phyloP scores from a whole-genome alignment of 2,113 vertebrate genomes.

The Typhlomys cinereus region DNA sequence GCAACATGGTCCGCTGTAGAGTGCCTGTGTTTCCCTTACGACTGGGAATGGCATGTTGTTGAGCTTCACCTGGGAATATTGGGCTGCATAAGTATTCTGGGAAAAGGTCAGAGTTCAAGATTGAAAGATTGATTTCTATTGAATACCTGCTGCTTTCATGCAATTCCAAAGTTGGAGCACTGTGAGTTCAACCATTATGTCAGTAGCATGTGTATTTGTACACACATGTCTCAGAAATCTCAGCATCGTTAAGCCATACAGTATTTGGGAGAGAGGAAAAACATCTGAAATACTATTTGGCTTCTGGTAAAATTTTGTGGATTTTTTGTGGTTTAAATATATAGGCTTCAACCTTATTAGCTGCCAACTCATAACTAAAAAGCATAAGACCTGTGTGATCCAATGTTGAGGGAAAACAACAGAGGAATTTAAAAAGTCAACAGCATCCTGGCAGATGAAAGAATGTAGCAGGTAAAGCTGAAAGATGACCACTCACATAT shows the following conservation, averaged over 20 bases:
- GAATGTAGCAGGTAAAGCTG: background rate
- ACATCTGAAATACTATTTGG: background rate
- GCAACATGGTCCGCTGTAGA: too few species aligned
- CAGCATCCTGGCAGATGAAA: background rate
- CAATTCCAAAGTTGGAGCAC: background rate
- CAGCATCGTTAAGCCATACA: conserved; percentile 35
- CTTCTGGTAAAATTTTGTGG: background rate
- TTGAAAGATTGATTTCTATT: background rate
- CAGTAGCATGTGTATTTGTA: conserved; percentile 31
- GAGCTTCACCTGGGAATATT: background rate
- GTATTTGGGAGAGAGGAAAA: background rate
- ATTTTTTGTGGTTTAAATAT: background rate
- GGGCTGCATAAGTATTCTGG: background rate
- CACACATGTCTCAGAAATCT: conserved; percentile 67
- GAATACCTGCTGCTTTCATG: background rate
- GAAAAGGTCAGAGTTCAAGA: background rate
- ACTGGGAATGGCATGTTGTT: background rate
- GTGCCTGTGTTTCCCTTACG: background rate
- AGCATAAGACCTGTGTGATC: background rate
- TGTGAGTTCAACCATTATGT: background rate
- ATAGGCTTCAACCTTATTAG: background rate
- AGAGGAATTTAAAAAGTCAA: background rate
- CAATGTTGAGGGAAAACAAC: background rate
- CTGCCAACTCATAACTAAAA: background rate
- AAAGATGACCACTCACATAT: background rate